A percentile compares a stretch with the other conserved stretches of the same genome.
Evolutionary conservation across 2,113 vertebrate species (phyloP).

Genomic region (Leucopsar rothschildi): DNA sequence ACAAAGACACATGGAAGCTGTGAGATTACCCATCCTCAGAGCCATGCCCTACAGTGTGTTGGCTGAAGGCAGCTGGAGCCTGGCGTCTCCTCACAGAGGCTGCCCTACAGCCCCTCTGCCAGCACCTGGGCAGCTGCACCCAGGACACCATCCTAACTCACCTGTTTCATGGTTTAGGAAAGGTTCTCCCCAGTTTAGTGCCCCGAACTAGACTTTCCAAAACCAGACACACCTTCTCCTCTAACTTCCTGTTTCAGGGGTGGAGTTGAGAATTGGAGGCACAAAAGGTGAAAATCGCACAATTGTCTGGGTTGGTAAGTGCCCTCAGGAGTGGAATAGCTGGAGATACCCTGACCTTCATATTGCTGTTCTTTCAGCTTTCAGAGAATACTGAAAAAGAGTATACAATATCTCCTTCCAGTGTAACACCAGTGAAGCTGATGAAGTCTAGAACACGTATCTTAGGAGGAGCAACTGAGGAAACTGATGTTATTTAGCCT

Average conservation of each 20-base stretch:
- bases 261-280: background rate
- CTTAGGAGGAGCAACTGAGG: background rate
- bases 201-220: background rate
- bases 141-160: background rate
- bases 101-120: rapidly evolving
- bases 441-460: background rate
- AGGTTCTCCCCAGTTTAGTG: background rate
- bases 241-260: background rate
- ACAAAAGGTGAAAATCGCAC: rapidly evolving
- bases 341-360: background rate
- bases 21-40: background rate
- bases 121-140: background rate
- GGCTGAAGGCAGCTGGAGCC: background rate
- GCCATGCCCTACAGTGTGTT: rapidly evolving
- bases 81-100: background rate
- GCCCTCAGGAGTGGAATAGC: background rate
- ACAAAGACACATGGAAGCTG: background rate
- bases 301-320: background rate
- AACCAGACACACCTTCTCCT: rapidly evolving
- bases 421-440: background rate
- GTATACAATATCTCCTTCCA: background rate
- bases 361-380: background rate
- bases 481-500: background rate
- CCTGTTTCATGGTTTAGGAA: background rate
- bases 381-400: background rate